These are phyloP conservation scores for Galerucella calmariensis DNA, from an alignment of 2,888 invertebrate species.

Conservation along the genomic window DNA sequence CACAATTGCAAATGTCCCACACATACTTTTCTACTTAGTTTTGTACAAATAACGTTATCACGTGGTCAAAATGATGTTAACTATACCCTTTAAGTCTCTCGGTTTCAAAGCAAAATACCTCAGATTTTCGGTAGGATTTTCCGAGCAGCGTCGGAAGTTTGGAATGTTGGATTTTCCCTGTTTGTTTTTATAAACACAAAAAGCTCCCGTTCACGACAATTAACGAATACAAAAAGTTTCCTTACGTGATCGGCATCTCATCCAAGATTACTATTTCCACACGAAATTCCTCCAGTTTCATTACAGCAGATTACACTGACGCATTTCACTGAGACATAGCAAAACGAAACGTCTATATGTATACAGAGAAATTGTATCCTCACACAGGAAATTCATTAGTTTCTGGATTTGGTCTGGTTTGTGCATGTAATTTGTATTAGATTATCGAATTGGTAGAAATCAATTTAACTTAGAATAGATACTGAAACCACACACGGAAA, in stretches of 20 bases:
- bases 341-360: background rate
- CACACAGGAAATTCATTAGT: conserved; percentile 2
- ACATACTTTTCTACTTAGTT: no score
- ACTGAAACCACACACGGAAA: background rate
- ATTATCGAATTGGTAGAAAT: background rate
- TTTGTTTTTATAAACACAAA: conserved; percentile 39
- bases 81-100: background rate
- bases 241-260: conserved; percentile 46
- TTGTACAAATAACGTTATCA: background rate
- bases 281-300: conserved; percentile 39
- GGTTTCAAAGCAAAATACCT: background rate
- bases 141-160: background rate
- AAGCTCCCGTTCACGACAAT: conserved; percentile 44
- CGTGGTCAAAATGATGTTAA: background rate
- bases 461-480: conserved; percentile 1
- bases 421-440: conserved; percentile 8
- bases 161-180: background rate
- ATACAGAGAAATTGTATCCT: background rate
- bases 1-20: no score
- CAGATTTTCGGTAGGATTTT: background rate
- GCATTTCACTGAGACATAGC: conserved; percentile 33
- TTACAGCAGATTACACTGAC: conserved; percentile 40
- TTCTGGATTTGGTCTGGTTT: background rate
- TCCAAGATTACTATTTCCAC: conserved; percentile 41
- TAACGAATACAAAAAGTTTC: conserved; percentile 44